Evolutionary conservation across 2,888 invertebrate species (phyloP).

Genomic region (Trissonchulus latispiculum): DNA sequence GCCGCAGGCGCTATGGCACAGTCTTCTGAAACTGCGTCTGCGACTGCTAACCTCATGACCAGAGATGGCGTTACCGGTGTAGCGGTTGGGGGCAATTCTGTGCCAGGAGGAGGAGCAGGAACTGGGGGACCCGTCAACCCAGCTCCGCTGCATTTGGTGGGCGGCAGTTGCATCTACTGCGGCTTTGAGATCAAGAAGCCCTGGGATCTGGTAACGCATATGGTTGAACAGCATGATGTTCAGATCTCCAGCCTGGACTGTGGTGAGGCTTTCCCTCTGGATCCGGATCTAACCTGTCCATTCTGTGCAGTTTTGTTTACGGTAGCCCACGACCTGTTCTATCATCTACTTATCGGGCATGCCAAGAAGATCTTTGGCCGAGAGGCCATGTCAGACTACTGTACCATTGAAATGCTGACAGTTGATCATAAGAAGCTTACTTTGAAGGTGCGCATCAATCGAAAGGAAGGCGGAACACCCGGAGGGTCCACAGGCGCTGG

Average conservation of each 20-base stretch:
- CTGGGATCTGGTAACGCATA: conserved; percentile 16
- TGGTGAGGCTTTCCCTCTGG: conserved; percentile 15
- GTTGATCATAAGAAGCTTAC: conserved; percentile 15
- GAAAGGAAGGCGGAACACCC: neutral
- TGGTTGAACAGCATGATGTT: conserved; percentile 17
- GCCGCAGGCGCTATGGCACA: no score
- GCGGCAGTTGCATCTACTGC: conserved; percentile 13
- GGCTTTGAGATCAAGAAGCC: conserved; percentile 19
- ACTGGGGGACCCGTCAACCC: neutral
- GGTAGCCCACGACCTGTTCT: conserved; percentile 16
- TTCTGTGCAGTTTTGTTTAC: conserved; percentile 17
- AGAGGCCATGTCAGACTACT: conserved; percentile 10
- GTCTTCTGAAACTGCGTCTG: no score
- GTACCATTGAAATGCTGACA: conserved; percentile 14
- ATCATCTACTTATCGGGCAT: conserved; percentile 16
- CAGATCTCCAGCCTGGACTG: conserved; percentile 13
- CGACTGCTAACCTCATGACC: no score
- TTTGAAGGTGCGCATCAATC: conserved; percentile 13
- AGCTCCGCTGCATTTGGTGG: conserved; percentile 11
- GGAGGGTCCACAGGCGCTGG: neutral
- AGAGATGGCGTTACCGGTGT: no score
- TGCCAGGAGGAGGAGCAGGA: no score
- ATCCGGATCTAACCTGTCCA: conserved; percentile 13
- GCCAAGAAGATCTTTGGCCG: conserved; percentile 19
- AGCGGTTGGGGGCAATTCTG: no score